Base-by-base conservation (phyloP, 2,888 invertebrate genomes). In the Chrysopilus asiliformis region DNA sequence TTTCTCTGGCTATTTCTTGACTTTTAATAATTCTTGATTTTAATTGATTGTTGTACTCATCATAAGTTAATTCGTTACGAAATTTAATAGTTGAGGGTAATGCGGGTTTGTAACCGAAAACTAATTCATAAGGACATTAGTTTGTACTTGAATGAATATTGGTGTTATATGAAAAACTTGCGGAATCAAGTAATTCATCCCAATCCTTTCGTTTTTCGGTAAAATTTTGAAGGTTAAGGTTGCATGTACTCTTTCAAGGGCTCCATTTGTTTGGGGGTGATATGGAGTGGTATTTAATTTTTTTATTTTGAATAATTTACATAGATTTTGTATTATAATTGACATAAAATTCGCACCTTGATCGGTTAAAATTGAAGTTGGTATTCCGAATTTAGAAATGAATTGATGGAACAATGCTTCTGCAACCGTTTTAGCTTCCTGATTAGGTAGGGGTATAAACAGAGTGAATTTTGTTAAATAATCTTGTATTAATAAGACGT, bases 381-480 rank as follows among this genome's bases (percentile, higher is more conserved):
- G 41, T 9, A 41, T 41, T 13, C 38, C 34, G 13, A 35, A 32
- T 8, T 15, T 14, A n/a, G 30, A 35, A n/a, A n/a, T n/a, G 6
- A 40, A 19, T 12, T 37, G 33, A 26, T 34, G 32, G 8, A 33
- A 25, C 17, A 40, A 22, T 8, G 18, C 22, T 34, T 39, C 31
- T 2, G 56, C 55, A 6, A 57, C 45, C 1, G 54, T 57, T 25
- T 24, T 16, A 1, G 58, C 49, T 46, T 55, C 52, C 12, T 48
- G 47, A 46, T 57, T 53, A 4, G 45, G 47, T 8, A 59, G 42
- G 1, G 54, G 42, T 29, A 41, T 45, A 6, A 55, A 54, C 39
- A 47, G 44, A 9, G 51, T 49, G 40, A 46, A 58, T 49, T 58
- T 57, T 1, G 55, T 52, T 12, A 55, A 35, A 39, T 56, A 52